Conservation (phyloP, 2,888 invertebrate species). For the Scaptomyza caliginosa region DNA sequence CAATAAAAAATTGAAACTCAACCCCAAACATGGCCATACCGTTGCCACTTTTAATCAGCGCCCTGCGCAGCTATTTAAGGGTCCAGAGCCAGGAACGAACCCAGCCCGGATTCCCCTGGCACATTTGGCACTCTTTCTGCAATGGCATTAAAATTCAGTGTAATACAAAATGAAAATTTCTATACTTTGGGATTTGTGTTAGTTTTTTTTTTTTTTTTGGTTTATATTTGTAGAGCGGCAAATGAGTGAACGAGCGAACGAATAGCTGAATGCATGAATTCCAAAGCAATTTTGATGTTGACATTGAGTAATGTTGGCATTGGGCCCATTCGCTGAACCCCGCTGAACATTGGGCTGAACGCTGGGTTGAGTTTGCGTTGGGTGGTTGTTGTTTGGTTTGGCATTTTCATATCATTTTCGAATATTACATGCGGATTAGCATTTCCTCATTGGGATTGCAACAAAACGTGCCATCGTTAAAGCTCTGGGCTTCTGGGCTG, state of each 20-base stretch:
- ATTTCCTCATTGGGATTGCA: constrained; percentile 75
- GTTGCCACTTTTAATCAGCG: constrained; percentile 79
- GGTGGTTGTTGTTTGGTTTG: constrained; percentile 73
- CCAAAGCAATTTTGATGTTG: constrained; percentile 80
- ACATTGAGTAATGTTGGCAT: constrained; percentile 77
- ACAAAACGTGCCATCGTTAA: constrained; percentile 71
- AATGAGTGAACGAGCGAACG: constrained; percentile 27
- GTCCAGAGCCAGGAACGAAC: constrained; percentile 23
- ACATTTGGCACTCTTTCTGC: constrained; percentile 27
- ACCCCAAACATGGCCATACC: constrained; percentile 41
- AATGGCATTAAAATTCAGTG: constrained; percentile 62
- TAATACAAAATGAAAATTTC: constrained; percentile 71
- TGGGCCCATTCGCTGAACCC: constrained; percentile 32
- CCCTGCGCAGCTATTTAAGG: constrained; percentile 70
- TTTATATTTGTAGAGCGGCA: too few relatives aligned
- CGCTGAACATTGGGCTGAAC: constrained; percentile 7
- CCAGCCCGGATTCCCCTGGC: constrained; percentile 40
- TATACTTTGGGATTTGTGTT: constrained; percentile 52
- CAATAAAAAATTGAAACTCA: constrained; percentile 28
- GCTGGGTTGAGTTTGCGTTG: constrained; percentile 38
- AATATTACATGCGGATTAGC: constrained; percentile 82
- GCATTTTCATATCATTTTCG: constrained; percentile 80
- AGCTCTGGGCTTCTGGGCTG: constrained; percentile 20
- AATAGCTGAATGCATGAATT: constrained; percentile 74
- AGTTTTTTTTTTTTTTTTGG: constrained; percentile 74